Percentiles rank a stretch among this genome's conserved stretches.
Conservation (phyloP, 2,797 vertebrate genomes). For the Loris lydekkerianus region DNA sequence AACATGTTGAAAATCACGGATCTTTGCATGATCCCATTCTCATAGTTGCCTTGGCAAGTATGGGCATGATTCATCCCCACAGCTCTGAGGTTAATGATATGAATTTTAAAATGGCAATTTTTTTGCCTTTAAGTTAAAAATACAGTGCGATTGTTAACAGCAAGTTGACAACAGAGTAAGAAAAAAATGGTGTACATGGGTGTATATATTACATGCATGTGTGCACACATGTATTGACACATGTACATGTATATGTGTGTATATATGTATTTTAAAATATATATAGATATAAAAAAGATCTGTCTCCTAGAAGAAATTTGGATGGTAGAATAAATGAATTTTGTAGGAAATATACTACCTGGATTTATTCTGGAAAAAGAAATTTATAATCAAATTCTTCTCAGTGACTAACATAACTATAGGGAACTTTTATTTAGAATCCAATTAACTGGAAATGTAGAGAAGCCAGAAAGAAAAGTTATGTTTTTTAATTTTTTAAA, state of each 20-base stretch:
- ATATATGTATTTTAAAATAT: neutral
- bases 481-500: neutral
- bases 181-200: neutral
- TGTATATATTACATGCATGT: neutral
- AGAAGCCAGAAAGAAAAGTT: neutral
- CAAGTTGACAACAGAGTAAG: too few relatives aligned
- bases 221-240: neutral
- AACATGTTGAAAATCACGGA: neutral
- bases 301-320: neutral
- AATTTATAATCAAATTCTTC: conserved; percentile 26
- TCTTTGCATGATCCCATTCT: neutral
- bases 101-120: neutral
- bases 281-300: neutral
- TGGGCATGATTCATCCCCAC: too few relatives aligned
- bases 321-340: neutral
- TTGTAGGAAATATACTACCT: conserved; percentile 10
- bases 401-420: conserved; percentile 23
- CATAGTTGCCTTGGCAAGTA: neutral
- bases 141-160: neutral
- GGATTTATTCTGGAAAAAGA: neutral
- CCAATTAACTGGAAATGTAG: conserved; percentile 19
- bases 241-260: neutral
- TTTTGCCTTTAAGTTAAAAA: conserved; percentile 31
- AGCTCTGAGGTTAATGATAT: neutral
- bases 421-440: conserved; percentile 19